Percentiles rank a stretch among this genome's conserved stretches.
These are phyloP conservation scores for Oceanodroma tethys DNA, from an alignment of 2,113 vertebrate species.

Conservation along the genomic window DNA sequence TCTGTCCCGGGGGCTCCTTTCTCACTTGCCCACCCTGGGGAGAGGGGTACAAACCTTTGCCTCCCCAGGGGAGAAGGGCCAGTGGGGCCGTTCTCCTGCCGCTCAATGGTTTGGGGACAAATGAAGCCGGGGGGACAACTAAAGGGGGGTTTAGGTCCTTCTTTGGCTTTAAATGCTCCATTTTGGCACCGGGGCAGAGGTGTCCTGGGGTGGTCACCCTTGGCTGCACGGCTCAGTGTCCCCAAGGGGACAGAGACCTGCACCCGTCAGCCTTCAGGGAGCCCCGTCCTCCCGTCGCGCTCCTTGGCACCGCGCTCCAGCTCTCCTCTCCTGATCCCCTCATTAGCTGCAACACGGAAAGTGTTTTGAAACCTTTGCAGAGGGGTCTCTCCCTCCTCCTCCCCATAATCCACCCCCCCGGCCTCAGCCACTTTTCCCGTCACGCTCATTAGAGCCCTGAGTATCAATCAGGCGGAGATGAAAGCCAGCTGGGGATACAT, in stretches of 20 bases:
- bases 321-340: constrained; percentile 8
- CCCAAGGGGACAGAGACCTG: accelerated
- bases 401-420: neutral
- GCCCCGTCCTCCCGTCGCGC: accelerated
- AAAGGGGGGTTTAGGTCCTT: accelerated
- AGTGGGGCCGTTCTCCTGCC: accelerated
- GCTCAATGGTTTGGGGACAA: neutral
- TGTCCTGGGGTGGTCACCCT: neutral
- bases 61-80: neutral
- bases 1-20: neutral
- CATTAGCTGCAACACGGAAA: constrained; percentile 21
- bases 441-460: constrained; percentile 67
- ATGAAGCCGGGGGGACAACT: too few relatives aligned
- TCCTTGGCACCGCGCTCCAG: neutral
- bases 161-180: neutral
- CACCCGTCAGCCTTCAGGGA: accelerated
- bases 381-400: neutral
- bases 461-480: constrained; percentile 71
- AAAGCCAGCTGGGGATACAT: constrained; percentile 64
- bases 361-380: constrained; percentile 36
- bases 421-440: constrained; percentile 47
- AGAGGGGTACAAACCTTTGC: neutral
- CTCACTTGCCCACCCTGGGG: neutral
- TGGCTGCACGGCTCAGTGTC: accelerated
- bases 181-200: neutral